phyloP scores from a whole-genome alignment of 2,888 invertebrate species.

The Colostygia pectinataria region DNA sequence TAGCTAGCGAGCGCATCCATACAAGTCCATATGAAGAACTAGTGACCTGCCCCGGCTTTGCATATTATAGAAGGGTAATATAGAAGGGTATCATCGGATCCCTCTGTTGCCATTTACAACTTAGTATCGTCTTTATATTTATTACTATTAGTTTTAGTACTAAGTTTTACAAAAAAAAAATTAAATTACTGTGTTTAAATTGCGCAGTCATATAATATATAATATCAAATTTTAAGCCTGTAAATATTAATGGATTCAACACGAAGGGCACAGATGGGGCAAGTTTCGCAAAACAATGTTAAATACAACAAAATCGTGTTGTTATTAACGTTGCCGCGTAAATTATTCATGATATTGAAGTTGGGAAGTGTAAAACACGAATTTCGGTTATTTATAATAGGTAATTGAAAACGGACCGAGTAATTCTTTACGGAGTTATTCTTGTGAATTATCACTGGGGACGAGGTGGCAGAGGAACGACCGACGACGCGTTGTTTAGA shows the following conservation, averaged over 20 bases:
- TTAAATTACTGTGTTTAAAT: not conserved
- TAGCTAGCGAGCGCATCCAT: too few relatives aligned
- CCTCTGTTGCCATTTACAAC: too few relatives aligned
- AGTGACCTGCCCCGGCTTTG: too few relatives aligned
- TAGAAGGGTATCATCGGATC: too few relatives aligned
- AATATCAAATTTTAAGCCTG: conserved; percentile 34
- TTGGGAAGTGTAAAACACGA: conserved; percentile 65
- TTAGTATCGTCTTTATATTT: too few relatives aligned
- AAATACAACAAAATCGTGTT: conserved; percentile 54
- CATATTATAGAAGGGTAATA: too few relatives aligned
- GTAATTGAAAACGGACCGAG: conserved; percentile 71
- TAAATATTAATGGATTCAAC: conserved; percentile 34
- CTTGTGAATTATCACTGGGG: conserved; percentile 72
- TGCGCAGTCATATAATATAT: conserved; percentile 14
- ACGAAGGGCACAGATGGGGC: conserved; percentile 33
- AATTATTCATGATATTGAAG: conserved; percentile 71
- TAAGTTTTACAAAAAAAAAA: not conserved
- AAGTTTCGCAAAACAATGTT: conserved; percentile 43
- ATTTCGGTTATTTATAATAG: conserved; percentile 65
- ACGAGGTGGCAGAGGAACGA: conserved; percentile 48
- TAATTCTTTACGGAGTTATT: conserved; percentile 57
- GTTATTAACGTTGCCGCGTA: conserved; percentile 54
- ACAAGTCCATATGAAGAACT: too few relatives aligned
- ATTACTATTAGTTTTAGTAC: not conserved
- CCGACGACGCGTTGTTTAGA: conserved; percentile 71